Evolutionary conservation across 2,888 invertebrate species (phyloP), one percentile per base, ranked within the genome.

Genomic region (Chouioia cunea): DNA sequence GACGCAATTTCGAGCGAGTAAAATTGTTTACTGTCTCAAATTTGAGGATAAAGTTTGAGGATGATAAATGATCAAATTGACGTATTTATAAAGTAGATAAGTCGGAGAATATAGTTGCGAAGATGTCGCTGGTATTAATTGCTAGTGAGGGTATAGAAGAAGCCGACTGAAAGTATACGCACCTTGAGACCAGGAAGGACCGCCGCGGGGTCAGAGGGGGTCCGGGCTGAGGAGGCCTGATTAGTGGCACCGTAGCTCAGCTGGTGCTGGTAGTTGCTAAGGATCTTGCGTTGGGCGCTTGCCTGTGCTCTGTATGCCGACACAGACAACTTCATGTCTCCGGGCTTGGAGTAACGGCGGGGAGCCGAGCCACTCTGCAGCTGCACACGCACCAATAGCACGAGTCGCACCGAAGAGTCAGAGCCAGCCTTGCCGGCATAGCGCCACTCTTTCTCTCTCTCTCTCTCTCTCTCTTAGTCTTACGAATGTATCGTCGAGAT

Each of bases 261-360:
- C 86, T 91, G 90, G 85, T 91, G 91, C 81, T 92, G 92, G 87
- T 92, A 92, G 82, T 92, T 93, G 82, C 91, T 91, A 84, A 94
- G 89, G 83, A 94, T 94, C 88, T 94, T 94, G 88, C 93, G 93
- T 86, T 94, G 94, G 86, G 94, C 94, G 77, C 93, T 93, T 86
- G 94, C 93, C 87, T 94, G 94, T 83, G 94, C 94, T 86, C 94
- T 90, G 86, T 93, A 94, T 82, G 94, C 94, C 82, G 94, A 94
- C 82, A 94, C 94, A 86, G 94, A 94, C 84, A 94, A 88, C 90
- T 94, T 94, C 94, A 94, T 94, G 82, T 82, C 85, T 84, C 75
- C 74, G 20, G 22, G 36, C 16, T 52, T 52, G 44, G n/a, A 23
- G 52, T 36, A 46, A 43, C 59, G 20, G 52, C n/a, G 46, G 16